Conservation (phyloP, 2,113 vertebrate genomes). For the Anolis sagrei region DNA sequence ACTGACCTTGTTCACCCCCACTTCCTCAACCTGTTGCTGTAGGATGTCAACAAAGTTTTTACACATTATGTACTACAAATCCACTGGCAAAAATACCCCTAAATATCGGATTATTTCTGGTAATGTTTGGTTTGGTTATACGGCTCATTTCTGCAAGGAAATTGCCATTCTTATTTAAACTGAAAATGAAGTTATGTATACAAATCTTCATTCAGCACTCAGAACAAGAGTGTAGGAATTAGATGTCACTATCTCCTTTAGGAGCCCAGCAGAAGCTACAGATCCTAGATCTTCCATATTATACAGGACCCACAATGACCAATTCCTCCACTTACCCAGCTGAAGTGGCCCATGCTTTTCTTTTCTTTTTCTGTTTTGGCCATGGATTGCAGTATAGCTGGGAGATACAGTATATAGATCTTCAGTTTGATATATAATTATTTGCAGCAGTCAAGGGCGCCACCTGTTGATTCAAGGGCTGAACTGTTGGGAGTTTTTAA, state of each 20-base stretch:
- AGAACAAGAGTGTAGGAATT: too few relatives aligned
- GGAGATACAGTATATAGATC: neutral
- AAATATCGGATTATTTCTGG: too few relatives aligned
- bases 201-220: neutral
- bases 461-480: slow-evolving; percentile 27
- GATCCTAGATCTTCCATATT: neutral
- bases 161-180: neutral
- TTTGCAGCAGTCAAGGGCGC: slow-evolving; percentile 24
- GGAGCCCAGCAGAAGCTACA: too few relatives aligned
- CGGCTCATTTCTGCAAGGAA: too few relatives aligned
- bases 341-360: neutral
- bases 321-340: neutral
- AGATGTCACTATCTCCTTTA: too few relatives aligned
- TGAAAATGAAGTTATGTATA: neutral
- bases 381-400: neutral
- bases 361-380: too few relatives aligned
- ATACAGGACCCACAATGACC: neutral
- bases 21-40: too few relatives aligned
- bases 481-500: neutral
- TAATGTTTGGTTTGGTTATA: too few relatives aligned
- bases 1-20: too few relatives aligned
- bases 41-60: too few relatives aligned
- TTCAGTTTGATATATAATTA: slow-evolving; percentile 11
- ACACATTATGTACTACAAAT: too few relatives aligned
- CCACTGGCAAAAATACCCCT: too few relatives aligned